Evolutionary conservation across 1,140 invertebrate species (phyloP), one percentile per base, ranked within the genome.

Genomic region (Holcopasites calliopsidis): DNA sequence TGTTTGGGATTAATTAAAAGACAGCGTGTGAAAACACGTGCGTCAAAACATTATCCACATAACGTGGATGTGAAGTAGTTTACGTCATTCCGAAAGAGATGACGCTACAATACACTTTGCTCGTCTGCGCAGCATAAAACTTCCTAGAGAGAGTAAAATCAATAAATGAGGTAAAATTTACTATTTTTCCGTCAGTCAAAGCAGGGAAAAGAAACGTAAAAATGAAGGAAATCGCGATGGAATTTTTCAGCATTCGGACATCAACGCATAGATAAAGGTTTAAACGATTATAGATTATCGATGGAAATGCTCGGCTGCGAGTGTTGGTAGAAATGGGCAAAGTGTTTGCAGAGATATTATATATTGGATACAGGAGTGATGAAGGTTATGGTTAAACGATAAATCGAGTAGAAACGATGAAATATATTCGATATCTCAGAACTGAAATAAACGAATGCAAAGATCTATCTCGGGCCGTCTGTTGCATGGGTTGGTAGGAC

Each of bases 401-500:
- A 44, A 10, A 44, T 44, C 3, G 42, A 4, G 40, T 18, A 35
- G 35, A 26, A 52, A 8, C 33, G 28, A 35, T n/a, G 10, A 31
- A 58, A n/a, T n/a, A n/a, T n/a, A n/a, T n/a, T n/a, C n/a, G n/a
- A n/a, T n/a, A n/a, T n/a, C n/a, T n/a, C n/a, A n/a, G n/a, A n/a
- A n/a, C n/a, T n/a, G 21, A 16, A 23, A 47, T 26, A 18, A 7
- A 44, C n/a, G n/a, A n/a, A n/a, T 8, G n/a, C 8, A 10, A 58
- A 31, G 31, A 60, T 31, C 40, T 28, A 16, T 64, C 3, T 62
- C 47, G 40, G 28, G 40, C 16, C 31, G 13, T 4, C n/a, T n/a
- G 13, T 33, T n/a, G n/a, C 4, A 35, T 8, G 13, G 11, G 60
- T 77, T 77, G 76, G 76, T n/a, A 57, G 11, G 13, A 55, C 35